Percentiles rank a stretch among this genome's conserved stretches.
Evolutionary conservation across 2,113 vertebrate species (phyloP).

Genomic region (Tachysurus vachellii): DNA sequence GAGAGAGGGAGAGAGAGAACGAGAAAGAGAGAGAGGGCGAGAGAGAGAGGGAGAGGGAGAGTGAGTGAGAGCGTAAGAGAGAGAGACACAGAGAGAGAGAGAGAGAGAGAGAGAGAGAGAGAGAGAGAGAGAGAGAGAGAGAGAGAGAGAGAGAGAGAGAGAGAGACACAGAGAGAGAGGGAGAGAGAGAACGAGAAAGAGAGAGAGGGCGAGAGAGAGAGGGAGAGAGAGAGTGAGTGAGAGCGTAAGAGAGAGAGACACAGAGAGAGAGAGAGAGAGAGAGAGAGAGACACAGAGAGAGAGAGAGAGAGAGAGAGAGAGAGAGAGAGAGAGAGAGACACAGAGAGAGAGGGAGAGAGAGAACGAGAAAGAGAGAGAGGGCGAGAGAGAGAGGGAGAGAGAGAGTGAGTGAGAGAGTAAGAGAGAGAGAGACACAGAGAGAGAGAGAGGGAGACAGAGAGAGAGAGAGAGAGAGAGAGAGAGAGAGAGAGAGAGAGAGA

Average conservation of each 20-base stretch:
- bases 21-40: background rate
- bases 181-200: background rate
- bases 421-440: background rate
- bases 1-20: background rate
- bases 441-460: conserved; percentile 4
- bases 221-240: background rate
- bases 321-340: background rate
- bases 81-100: background rate
- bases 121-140: background rate
- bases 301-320: background rate
- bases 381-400: background rate
- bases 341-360: background rate
- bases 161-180: background rate
- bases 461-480: no score
- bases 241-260: background rate
- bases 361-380: background rate
- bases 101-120: background rate
- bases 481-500: no score
- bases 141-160: background rate
- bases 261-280: background rate
- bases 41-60: background rate
- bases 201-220: background rate
- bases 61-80: background rate
- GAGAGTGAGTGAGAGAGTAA: no score
- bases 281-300: background rate